Evolutionary conservation across 2,888 invertebrate species (phyloP), one percentile per base, ranked within the genome.

Genomic region (Orchesella flavescens): DNA sequence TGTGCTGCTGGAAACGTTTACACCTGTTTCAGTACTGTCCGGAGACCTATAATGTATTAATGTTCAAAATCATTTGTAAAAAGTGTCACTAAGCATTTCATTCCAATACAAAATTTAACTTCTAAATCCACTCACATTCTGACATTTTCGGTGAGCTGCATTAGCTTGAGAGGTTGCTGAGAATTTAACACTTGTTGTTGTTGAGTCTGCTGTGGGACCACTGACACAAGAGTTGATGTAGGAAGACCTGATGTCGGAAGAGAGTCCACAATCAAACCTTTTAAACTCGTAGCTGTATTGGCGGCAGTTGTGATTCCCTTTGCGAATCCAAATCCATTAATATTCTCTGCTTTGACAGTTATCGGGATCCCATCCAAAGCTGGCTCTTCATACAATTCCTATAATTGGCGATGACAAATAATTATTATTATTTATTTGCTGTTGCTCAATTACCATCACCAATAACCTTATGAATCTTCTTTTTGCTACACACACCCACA

Each of bases 41-140:
- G 84, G 82, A 24, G 84, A 84, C 84, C 84, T 84, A 59, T 13
- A 19, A 55, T 61, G 46, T 57, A n/a, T 7, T 34, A 21, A 53
- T 19, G 10, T 44, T 15, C 15, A 23, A 74, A 17, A n/a, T 53
- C n/a, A 24, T 43, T 55, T 68, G 77, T n/a, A 24, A 43, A 73
- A 61, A 43, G 1, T 23, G 59, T 63, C 46, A 34, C n/a, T n/a
- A n/a, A n/a, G n/a, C n/a, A n/a, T n/a, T n/a, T n/a, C n/a, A n/a
- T n/a, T n/a, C n/a, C n/a, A n/a, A n/a, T n/a, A n/a, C n/a, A n/a
- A n/a, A n/a, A n/a, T n/a, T n/a, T n/a, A n/a, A n/a, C n/a, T n/a
- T n/a, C n/a, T n/a, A n/a, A n/a, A n/a, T n/a, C n/a, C n/a, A 73
- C 81, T 75, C 69, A 82, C 81, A 83, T 83, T 83, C 76, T 76